Percentiles rank a stretch among this genome's conserved stretches.
Conservation (phyloP, 2,797 vertebrate genomes). For the Scleropages formosus region DNA sequence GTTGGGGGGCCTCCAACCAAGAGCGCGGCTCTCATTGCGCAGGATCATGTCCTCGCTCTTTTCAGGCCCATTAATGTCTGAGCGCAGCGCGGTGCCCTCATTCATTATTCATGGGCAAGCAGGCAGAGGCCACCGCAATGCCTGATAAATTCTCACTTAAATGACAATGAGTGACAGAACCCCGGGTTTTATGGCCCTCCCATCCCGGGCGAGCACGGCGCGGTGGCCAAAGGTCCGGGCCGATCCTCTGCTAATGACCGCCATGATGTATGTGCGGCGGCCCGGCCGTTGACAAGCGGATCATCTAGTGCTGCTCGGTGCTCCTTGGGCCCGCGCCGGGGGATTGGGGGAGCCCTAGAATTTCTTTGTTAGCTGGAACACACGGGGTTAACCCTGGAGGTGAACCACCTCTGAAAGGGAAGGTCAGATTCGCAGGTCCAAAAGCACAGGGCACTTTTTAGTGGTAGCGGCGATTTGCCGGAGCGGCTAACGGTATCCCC, state of each 20-base stretch:
- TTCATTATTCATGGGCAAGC: constrained; percentile 97
- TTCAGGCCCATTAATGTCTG: constrained; percentile 87
- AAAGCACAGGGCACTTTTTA: too few species aligned
- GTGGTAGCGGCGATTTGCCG: too few species aligned
- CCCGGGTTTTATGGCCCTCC: constrained; percentile 81
- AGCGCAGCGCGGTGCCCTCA: constrained; percentile 82
- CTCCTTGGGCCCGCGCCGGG: constrained; percentile 49
- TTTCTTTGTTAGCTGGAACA: constrained; percentile 46
- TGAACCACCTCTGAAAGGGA: neutral
- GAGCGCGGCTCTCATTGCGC: constrained; percentile 65
- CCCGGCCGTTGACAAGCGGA: constrained; percentile 73
- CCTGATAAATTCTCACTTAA: constrained; percentile 96
- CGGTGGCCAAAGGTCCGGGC: constrained; percentile 84
- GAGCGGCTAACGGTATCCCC: too few species aligned
- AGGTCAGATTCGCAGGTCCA: neutral
- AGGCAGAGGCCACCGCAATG: constrained; percentile 87
- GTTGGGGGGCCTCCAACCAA: constrained; percentile 19
- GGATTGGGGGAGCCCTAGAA: constrained; percentile 38
- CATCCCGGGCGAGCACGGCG: constrained; percentile 74
- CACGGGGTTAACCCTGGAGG: constrained; percentile 58
- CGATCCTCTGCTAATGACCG: constrained; percentile 87
- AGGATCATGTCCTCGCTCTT: constrained; percentile 70
- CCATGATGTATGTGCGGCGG: constrained; percentile 82
- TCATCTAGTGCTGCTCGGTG: constrained; percentile 65
- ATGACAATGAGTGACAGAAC: constrained; percentile 98